Base-by-base conservation (phyloP, 92 coral and sea anemone species). In the Zoanthus solanderi region DNA sequence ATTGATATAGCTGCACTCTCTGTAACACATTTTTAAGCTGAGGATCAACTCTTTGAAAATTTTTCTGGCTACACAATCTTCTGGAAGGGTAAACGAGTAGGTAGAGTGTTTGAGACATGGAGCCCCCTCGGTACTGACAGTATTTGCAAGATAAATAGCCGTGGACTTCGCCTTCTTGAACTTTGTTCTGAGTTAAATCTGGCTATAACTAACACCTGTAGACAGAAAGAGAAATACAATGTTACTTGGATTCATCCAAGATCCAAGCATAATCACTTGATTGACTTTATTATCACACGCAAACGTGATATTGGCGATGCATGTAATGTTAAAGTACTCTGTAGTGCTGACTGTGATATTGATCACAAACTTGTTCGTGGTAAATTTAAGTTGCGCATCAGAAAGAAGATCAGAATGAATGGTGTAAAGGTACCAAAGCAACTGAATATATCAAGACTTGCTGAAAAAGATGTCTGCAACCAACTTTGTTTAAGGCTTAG, bases 211-310 rank as follows among this genome's bases (percentile, higher is more conserved):
- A 68, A 68, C 73, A 68, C 73, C 45, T 68, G 29, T 68, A 68
- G 73, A 68, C 46, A 29, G 15, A 68, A 61, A 80, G 53, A 67
- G 56, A 30, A 69, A 69, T 45, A 69, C 15, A 69, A 69, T 15
- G 74, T 9, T 30, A 69, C 45, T 30, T 69, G 74, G 47, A 69
- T 69, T 69, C 74, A 69, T 31, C 74, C 74, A 63, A 63, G 76
- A 83, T 67, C 87, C 75, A 83, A 83, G 60, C 77, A 83, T 83
- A 76, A 76, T 28, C 87, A 67, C 76, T 16, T 83, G 32, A 17
- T 83, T 37, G 87, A 71, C 32, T 69, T 31, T 9, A 69, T 83
- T 44, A 83, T 71, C 65, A 50, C 50, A 28, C 75, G 77, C 11
- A 72, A 73, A 56, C 65, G 63, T 47, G 60, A 50, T 52, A 17